phyloP scores from a whole-genome alignment of 2,797 vertebrate genomes.

The Hippoglossus hippoglossus region DNA sequence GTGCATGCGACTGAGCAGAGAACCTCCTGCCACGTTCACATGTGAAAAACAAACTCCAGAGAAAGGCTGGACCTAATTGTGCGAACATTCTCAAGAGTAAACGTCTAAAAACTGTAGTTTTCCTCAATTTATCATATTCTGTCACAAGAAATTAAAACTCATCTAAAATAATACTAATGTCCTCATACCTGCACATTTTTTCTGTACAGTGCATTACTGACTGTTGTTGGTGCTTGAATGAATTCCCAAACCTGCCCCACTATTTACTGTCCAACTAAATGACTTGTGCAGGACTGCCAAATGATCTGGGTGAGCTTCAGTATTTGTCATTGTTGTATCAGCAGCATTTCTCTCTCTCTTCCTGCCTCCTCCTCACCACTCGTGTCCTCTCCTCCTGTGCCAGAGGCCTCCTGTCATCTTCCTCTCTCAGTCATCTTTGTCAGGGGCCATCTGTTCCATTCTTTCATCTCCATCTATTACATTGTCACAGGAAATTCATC shows the following conservation, averaged over 20 bases:
- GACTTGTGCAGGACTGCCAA: conserved; percentile 37
- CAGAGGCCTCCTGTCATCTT: conserved; percentile 26
- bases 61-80: no score
- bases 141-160: no score
- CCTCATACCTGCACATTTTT: not conserved
- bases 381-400: conserved; percentile 10
- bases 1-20: no score
- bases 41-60: no score
- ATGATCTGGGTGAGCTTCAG: conserved; percentile 57
- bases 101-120: no score
- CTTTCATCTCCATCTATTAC: conserved; percentile 35
- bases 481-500: conserved; percentile 24
- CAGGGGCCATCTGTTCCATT: conserved; percentile 11
- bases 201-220: not conserved
- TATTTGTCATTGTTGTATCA: conserved; percentile 30
- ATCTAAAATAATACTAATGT: not conserved
- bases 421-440: conserved; percentile 39
- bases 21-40: no score
- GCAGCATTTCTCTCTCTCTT: conserved; percentile 17
- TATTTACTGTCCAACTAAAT: not conserved
- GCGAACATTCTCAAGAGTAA: no score
- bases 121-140: not conserved
- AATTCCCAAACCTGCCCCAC: no score
- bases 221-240: no score
- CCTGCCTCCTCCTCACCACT: conserved; percentile 35